Base-by-base conservation (phyloP, 1,140 invertebrate genomes). In the Steinernema feltiae region DNA sequence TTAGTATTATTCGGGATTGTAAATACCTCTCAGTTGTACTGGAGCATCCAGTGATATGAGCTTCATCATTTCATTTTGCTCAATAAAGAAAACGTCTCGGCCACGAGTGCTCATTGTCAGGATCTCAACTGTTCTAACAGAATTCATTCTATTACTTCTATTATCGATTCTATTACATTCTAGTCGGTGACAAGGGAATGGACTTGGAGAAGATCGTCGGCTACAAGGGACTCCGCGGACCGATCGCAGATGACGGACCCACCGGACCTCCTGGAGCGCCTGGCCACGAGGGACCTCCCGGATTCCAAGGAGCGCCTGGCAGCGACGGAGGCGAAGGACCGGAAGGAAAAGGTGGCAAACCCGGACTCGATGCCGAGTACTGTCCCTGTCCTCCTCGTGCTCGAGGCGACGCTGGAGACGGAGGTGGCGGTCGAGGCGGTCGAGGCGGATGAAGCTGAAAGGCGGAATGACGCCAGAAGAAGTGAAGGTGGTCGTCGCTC, bases 281-380 rank as follows among this genome's bases (percentile, higher is more conserved):
- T 27, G 70, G 70, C 30, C n/a, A 32, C 30, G 24, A 15, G 35
- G 70, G 70, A 71, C 3, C 70, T 32, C 17, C 30, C 3, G 70
- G 70, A 71, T 41, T 41, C 15, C 24, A 3, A 3, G 69, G 69
- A 27, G 24, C 69, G 3, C 69, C 69, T 27, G 69, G 69, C n/a
- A 7, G 7, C 41, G 53, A 63, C 53, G 53, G 53, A 63, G 53
- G 53, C 12, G 53, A 63, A 27, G 53, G 53, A 63, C 53, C 53
- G 3, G 53, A 63, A 63, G 53, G 53, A 15, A 63, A 63, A 63
- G 53, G 12, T 3, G 53, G 53, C 53, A 63, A 63, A 27, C 73
- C 78, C 30, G 78, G 78, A 75, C 76, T 75, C 21, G 78, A 80
- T 70, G 77, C 77, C 32, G 73, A 80, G 48, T 80, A 80, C 78